A percentile compares a stretch with the other conserved stretches of the same genome.
phyloP scores from a whole-genome alignment of 2,797 vertebrate genomes.

The Gadopsis marmoratus region DNA sequence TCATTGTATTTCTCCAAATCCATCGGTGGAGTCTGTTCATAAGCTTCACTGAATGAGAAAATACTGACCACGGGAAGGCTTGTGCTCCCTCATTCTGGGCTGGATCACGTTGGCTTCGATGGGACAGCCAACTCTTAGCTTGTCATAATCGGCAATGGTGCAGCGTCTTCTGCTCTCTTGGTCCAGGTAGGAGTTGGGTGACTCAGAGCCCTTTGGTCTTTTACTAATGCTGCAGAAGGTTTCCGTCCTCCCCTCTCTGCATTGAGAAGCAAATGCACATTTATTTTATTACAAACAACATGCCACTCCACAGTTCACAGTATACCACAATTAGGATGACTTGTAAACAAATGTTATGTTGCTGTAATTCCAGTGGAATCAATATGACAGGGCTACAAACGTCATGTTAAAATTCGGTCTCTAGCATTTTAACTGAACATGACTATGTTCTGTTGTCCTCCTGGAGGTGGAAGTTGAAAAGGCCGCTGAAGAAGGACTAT shows the following conservation, averaged over 20 bases:
- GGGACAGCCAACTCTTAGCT: constrained; percentile 83
- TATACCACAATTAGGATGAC: neutral
- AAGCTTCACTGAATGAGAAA: constrained; percentile 1
- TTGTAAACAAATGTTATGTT: neutral
- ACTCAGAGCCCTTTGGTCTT: constrained; percentile 90
- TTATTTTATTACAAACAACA: constrained; percentile 25
- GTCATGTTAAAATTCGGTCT: neutral
- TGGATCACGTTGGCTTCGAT: constrained; percentile 87
- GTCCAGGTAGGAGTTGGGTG: constrained; percentile 95
- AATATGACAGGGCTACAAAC: neutral
- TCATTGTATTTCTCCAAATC: neutral
- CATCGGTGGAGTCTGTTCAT: neutral
- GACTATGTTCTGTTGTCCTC: constrained; percentile 16
- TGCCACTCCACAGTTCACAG: neutral
- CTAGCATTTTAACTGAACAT: constrained; percentile 14
- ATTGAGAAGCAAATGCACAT: constrained; percentile 40
- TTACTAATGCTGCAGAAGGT: constrained; percentile 75
- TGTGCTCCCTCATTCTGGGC: constrained; percentile 91
- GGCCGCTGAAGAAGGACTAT: constrained; percentile 46
- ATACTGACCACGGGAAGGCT: constrained; percentile 86
- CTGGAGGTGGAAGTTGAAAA: constrained; percentile 54
- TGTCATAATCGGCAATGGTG: constrained; percentile 89
- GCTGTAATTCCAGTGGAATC: neutral
- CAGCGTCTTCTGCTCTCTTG: constrained; percentile 90
- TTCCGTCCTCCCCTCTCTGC: constrained; percentile 85